These are phyloP conservation scores for Charina bottae DNA, from an alignment of 2,113 vertebrate species.

Conservation along the genomic window DNA sequence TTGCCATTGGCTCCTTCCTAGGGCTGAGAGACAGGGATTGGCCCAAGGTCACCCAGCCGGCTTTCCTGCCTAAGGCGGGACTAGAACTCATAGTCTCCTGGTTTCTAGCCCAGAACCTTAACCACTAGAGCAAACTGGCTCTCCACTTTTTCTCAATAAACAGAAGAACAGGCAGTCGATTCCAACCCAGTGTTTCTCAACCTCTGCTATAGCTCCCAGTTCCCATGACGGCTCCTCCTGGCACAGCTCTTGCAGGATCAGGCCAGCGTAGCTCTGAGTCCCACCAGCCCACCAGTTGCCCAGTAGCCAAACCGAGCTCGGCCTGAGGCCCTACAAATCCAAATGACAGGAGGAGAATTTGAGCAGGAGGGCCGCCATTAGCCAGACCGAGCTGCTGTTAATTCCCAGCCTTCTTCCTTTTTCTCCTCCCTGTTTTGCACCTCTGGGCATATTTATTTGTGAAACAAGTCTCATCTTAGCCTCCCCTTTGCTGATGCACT, in stretches of 20 bases:
- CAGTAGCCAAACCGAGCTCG: neutral
- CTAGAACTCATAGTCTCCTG: no score
- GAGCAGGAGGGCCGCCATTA: neutral
- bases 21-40: no score
- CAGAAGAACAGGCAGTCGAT: neutral
- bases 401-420: neutral
- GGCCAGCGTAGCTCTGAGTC: neutral
- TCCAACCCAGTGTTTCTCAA: neutral
- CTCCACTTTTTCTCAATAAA: neutral
- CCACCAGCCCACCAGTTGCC: neutral
- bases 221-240: neutral
- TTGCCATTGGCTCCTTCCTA: no score
- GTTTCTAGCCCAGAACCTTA: no score
- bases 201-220: neutral
- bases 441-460: conserved; percentile 14
- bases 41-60: no score
- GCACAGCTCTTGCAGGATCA: neutral
- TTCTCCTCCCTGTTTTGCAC: neutral
- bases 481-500: neutral
- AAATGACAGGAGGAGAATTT: neutral
- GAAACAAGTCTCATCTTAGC: neutral
- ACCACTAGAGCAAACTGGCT: no score
- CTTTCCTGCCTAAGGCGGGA: no score
- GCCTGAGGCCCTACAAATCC: neutral
- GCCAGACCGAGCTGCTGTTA: neutral